These are phyloP conservation scores for Meandrusa payeni DNA, from an alignment of 2,888 invertebrate genomes.

Conservation along the genomic window DNA sequence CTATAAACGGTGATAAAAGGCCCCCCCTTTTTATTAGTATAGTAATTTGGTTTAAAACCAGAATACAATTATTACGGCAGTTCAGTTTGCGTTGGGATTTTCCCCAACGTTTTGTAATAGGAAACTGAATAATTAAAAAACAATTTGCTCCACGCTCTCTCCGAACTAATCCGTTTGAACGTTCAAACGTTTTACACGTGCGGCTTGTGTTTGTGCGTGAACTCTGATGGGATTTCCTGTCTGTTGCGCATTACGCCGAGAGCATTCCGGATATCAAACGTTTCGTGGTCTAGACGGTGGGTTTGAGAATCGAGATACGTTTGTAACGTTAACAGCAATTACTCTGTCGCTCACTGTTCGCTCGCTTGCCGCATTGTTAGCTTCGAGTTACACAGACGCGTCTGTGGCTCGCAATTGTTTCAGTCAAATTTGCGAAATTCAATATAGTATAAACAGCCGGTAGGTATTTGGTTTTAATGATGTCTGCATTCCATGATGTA, in stretches of 20 bases:
- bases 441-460: not conserved
- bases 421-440: not conserved
- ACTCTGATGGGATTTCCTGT: slow-evolving; percentile 2
- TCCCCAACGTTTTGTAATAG: not conserved
- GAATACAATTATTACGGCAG: not conserved
- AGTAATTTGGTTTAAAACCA: no score
- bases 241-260: not conserved
- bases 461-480: not conserved
- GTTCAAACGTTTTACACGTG: not conserved
- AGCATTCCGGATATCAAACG: not conserved
- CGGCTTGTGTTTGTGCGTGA: not conserved
- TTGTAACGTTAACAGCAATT: not conserved
- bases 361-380: not conserved
- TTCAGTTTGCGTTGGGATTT: not conserved
- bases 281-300: not conserved
- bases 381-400: not conserved
- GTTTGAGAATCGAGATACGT: not conserved
- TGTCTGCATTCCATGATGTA: no score
- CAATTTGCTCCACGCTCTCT: not conserved
- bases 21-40: no score
- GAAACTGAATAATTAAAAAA: not conserved
- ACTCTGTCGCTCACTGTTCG: not conserved
- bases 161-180: slow-evolving; percentile 1
- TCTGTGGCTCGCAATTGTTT: not conserved
- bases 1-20: no score